A percentile compares a stretch with the other conserved stretches of the same genome.
Conservation (phyloP, 2,888 invertebrate genomes). For the Girardia tigrina region DNA sequence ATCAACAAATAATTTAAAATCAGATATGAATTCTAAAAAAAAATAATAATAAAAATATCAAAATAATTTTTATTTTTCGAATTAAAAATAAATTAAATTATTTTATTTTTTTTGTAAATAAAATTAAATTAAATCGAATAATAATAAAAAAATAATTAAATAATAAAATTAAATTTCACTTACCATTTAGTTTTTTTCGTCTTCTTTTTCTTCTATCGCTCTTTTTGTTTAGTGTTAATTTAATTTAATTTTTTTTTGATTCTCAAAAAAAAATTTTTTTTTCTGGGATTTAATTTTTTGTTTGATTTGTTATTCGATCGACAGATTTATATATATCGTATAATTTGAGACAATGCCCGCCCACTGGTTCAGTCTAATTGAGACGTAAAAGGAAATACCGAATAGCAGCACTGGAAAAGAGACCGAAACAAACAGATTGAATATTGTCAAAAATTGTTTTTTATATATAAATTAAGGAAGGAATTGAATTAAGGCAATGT, state of each 20-base stretch:
- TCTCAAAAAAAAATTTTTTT: background rate
- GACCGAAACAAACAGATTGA: conserved; percentile 14
- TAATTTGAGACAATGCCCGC: conserved; percentile 23
- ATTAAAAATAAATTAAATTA: no score
- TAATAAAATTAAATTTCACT: no score
- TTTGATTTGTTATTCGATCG: conserved; percentile 11
- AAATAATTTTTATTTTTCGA: no score
- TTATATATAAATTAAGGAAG: background rate
- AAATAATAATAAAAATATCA: no score
- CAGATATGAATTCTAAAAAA: background rate
- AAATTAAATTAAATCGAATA: no score
- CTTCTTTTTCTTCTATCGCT: no score
- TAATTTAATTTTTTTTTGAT: background rate
- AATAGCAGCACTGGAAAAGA: conserved; percentile 1
- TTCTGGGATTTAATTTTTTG: background rate
- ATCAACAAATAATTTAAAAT: background rate
- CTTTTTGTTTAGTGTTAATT: no score
- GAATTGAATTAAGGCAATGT: conserved; percentile 13
- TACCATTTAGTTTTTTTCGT: no score
- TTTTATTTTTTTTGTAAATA: no score
- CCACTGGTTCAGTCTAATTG: conserved; percentile 23
- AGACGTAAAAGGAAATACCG: conserved; percentile 20
- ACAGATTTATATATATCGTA: background rate
- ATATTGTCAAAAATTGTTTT: conserved; percentile 21
- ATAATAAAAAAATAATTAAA: no score